Evolutionary conservation across 2,888 invertebrate genomes (phyloP), one percentile per base, ranked within the genome.

Genomic region (Euproctis similis): DNA sequence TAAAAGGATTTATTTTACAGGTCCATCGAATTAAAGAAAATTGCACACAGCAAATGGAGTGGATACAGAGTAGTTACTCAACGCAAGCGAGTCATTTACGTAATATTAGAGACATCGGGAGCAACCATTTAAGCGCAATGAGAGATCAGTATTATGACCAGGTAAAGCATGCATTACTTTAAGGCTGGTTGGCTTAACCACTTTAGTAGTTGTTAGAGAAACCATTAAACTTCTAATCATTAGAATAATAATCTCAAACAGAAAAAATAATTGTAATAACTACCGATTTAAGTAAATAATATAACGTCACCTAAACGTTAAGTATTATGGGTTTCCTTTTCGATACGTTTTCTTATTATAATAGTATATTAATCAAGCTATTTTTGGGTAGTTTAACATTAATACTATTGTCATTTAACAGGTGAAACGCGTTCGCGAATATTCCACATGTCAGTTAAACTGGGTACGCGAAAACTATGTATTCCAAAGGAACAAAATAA

Each of bases 391-490:
- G 4, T 14, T 14, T 14, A 14, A 14, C 14, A 4, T 4, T 6
- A 14, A 6, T 14, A 18, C 8, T 7, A 18, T 18, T 18, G 4
- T 16, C 8, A 7, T 14, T 23, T 26, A 20, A 31, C 87, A 96
- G 94, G 93, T 96, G 42, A 92, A 93, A 67, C 90, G 93, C 50
- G 96, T 97, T 18, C 89, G 96, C 32, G 96, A 96, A 60, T 97
- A 97, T 70, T 96, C 97, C 10, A 92, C 93, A 18, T 88, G 90
- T 37, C 96, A 97, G 75, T 86, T 97, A 53, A 95, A 95, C 74
- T 94, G 95, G 92, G 94, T 97, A 46, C 89, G 96, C 38, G 97
- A 97, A 71, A 96, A 96, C 76, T 97, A 97, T 78, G 93, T 96
- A 65, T 94, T 94, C 87, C 97, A 97, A 75, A 88, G 97, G 32